Conservation (phyloP, 2,888 invertebrate genomes). For the Agrotis ipsilon region DNA sequence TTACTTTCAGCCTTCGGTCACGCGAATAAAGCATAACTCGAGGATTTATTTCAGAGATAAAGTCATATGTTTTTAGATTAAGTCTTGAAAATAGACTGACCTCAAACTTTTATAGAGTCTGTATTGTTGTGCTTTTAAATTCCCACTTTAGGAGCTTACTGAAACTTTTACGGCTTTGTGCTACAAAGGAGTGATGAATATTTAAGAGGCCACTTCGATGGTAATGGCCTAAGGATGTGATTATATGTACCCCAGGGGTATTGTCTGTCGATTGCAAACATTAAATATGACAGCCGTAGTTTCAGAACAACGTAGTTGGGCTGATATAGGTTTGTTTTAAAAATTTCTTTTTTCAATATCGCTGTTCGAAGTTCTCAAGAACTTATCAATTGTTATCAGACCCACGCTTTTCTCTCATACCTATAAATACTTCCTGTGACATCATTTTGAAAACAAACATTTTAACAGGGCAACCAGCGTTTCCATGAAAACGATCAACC, state of each 20-base stretch:
- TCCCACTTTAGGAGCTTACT: conserved; percentile 10
- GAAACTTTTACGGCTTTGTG: conserved; percentile 19
- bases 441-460: no score
- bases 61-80: conserved; percentile 55
- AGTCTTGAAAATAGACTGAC: conserved; percentile 55
- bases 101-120: conserved; percentile 38
- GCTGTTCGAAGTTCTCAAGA: no score
- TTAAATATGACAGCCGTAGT: neutral
- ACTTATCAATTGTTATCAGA: no score
- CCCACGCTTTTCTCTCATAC: no score
- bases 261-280: neutral
- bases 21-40: conserved; percentile 65
- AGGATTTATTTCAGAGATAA: conserved; percentile 63
- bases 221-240: neutral
- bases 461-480: no score
- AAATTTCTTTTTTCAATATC: no score
- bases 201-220: neutral
- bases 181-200: conserved; percentile 24
- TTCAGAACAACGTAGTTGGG: conserved; percentile 1
- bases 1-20: conserved; percentile 60
- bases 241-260: neutral
- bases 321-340: no score
- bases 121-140: conserved; percentile 21
- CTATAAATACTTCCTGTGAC: no score
- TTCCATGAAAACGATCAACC: no score